These are phyloP conservation scores for Apostichopus parvimensis DNA, from an alignment of 35 echinoderm and acorn worm species.

Conservation along the genomic window DNA sequence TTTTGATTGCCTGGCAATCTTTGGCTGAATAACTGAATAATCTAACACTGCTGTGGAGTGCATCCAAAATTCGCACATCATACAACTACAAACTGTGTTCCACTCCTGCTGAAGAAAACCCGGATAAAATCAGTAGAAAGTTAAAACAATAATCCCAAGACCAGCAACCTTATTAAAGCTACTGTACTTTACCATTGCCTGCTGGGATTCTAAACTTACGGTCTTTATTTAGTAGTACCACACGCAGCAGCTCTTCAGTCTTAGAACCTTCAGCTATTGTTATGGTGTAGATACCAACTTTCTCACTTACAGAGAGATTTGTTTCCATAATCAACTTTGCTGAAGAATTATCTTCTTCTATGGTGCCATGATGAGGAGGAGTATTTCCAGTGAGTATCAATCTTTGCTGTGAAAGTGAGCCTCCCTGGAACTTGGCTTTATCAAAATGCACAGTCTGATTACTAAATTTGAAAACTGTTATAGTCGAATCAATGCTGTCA, in stretches of 20 bases:
- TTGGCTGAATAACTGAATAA: no score
- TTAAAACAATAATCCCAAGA: no score
- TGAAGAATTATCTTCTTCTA: neutral
- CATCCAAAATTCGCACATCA: no score
- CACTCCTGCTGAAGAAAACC: no score
- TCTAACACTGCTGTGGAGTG: no score
- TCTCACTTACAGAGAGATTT: neutral
- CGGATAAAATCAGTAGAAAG: no score
- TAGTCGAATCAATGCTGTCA: neutral
- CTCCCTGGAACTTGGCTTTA: neutral
- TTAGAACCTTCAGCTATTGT: neutral
- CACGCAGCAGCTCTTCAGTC: neutral
- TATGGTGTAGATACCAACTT: neutral
- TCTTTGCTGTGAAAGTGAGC: neutral
- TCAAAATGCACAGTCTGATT: neutral
- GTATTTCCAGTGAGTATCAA: neutral
- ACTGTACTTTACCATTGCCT: no score
- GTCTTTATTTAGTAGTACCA: neutral
- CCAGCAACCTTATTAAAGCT: no score
- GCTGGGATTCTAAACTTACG: neutral
- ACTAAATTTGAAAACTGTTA: neutral
- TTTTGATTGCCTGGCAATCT: no score
- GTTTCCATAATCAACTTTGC: neutral
- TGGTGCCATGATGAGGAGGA: neutral
- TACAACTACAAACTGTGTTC: no score